Evolutionary conservation across 2,888 invertebrate species (phyloP).

Genomic region (Craniophora ligustri): DNA sequence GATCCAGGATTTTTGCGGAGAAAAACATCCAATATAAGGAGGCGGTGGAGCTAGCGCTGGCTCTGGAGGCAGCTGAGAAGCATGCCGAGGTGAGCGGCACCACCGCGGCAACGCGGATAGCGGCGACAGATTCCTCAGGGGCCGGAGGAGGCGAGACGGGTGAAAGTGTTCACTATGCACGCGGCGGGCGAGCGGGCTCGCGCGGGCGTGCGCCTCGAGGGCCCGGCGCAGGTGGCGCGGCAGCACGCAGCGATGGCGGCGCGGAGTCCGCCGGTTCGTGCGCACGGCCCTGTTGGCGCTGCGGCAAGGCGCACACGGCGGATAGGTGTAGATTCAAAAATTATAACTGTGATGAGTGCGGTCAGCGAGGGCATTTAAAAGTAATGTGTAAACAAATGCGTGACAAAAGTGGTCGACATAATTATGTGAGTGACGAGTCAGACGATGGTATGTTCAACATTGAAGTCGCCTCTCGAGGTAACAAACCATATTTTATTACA

Average conservation of each 20-base stretch:
- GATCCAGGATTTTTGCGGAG: background rate
- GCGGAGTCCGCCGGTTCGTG: constrained; percentile 3
- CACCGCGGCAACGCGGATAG: constrained; percentile 20
- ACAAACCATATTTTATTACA: background rate
- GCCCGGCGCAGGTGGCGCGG: constrained; percentile 13
- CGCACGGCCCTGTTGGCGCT: constrained; percentile 32
- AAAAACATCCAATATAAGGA: background rate
- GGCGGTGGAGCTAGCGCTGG: constrained; percentile 6
- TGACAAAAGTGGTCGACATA: constrained; percentile 4
- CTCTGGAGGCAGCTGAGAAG: constrained; percentile 50
- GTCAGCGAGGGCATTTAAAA: constrained; percentile 45
- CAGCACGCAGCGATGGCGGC: constrained; percentile 11
- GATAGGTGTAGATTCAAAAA: constrained; percentile 45
- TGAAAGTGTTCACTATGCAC: background rate
- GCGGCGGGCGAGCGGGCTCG: background rate
- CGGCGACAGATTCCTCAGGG: no score
- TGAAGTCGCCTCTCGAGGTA: background rate
- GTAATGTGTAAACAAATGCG: constrained; percentile 45
- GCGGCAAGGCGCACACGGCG: constrained; percentile 43
- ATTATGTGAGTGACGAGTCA: constrained; percentile 18
- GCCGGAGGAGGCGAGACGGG: constrained; percentile 5
- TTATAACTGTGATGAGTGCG: constrained; percentile 52
- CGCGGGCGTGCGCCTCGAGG: background rate
- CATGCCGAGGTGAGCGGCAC: constrained; percentile 46
- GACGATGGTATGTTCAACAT: constrained; percentile 1